A percentile compares a stretch with the other conserved stretches of the same genome.
Conservation (phyloP, 2,888 invertebrate species). For the Amblyjoppa proteus region DNA sequence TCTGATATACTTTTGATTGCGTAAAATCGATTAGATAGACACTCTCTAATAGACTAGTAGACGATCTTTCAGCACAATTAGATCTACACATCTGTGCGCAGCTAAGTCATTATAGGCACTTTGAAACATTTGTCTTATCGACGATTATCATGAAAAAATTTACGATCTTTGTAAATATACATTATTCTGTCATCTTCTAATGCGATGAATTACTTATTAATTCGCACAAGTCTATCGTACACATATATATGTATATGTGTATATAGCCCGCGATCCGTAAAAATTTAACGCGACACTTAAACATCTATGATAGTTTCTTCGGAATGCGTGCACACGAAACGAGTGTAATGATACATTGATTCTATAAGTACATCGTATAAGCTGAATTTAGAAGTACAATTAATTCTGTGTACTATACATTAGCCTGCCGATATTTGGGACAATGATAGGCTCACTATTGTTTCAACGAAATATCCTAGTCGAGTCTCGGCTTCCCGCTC, state of each 20-base stretch:
- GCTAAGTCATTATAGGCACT: constrained; percentile 60
- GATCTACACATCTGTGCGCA: constrained; percentile 35
- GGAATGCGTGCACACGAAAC: constrained; percentile 46
- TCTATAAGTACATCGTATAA: constrained; percentile 20
- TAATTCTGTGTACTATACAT: not conserved
- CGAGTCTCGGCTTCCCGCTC: constrained; percentile 19
- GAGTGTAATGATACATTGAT: constrained; percentile 33
- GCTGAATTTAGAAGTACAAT: constrained; percentile 4
- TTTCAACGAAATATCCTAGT: constrained; percentile 2
- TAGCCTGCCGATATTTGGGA: not conserved
- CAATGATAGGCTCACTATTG: constrained; percentile 2
- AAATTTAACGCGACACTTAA: not conserved
- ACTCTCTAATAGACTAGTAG: constrained; percentile 31
- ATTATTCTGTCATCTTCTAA: constrained; percentile 11
- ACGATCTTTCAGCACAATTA: constrained; percentile 31
- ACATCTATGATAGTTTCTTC: constrained; percentile 6
- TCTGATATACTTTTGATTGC: constrained; percentile 12
- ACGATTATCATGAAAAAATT: constrained; percentile 61
- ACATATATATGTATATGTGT: not conserved
- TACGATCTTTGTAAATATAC: constrained; percentile 40
- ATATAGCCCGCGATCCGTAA: not conserved
- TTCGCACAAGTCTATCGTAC: not conserved
- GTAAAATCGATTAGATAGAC: constrained; percentile 30
- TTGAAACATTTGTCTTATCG: constrained; percentile 50
- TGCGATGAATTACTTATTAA: not conserved